Conservation (phyloP, 2,797 vertebrate genomes). For the Ptychadena robeensis region DNA sequence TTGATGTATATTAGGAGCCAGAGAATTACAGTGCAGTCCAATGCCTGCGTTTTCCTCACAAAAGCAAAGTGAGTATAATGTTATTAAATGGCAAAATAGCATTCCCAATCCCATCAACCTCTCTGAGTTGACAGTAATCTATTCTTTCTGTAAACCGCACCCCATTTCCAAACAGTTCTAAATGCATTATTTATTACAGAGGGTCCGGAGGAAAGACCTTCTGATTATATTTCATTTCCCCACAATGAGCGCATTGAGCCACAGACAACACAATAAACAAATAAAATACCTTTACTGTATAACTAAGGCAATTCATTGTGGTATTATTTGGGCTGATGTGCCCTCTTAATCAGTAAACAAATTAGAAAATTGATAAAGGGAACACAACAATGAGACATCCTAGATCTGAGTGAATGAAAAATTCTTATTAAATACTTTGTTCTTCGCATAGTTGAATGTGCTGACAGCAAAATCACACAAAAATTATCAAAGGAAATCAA, state of each 20-base stretch:
- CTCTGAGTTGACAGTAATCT: background rate
- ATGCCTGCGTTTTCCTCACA: background rate
- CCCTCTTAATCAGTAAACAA: background rate
- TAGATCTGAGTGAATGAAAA: too few species aligned
- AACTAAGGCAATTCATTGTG: background rate
- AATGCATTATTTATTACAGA: background rate
- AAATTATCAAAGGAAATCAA: too few species aligned
- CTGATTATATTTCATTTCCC: background rate
- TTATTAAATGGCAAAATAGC: background rate
- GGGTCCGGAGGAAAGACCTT: background rate
- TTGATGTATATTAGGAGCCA: background rate
- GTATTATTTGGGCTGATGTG: background rate
- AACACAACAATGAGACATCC: too few species aligned
- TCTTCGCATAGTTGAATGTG: too few species aligned
- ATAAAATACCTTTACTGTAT: background rate
- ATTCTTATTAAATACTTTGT: too few species aligned
- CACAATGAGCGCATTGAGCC: background rate
- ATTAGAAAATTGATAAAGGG: too few species aligned
- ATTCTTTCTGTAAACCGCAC: background rate
- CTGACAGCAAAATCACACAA: too few species aligned
- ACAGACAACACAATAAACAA: background rate
- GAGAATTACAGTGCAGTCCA: background rate
- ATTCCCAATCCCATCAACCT: constrained; percentile 1
- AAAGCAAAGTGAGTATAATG: background rate
- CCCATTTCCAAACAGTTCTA: background rate